Base-by-base conservation (phyloP, 2,888 invertebrate species). In the Sericinus montela region DNA sequence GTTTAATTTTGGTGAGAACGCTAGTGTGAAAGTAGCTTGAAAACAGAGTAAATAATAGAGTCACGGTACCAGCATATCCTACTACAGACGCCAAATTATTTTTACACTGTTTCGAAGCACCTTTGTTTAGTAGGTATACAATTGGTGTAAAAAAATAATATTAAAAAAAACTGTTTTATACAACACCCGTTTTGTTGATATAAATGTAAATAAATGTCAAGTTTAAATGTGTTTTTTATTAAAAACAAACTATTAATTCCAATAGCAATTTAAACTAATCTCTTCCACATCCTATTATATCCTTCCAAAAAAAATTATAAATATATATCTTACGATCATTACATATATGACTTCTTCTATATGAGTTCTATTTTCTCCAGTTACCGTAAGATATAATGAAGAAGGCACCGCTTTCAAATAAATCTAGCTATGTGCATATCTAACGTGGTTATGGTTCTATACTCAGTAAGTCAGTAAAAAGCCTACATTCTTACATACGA, bases 161-260 rank as follows among this genome's bases (percentile, higher is more conserved):
- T 64, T 65, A 69, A 83, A 80, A 78, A 73, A 84, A 83, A 2
- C 83, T 83, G 86, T 89, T 89, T 89, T 89, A 88, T 89, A 89
- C 89, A 88, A 88, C 88, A 88, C 85, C 87, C 84, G 84, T 88
- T 89, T 89, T 89, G 89, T 89, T 89, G 86, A 88, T 84, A 87
- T 89, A 79, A 82, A 89, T 89, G 89, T 89, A 89, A 89, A 89
- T 89, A 89, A 87, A 89, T 89, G 89, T 89, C 88, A 88, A 89
- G 89, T 89, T 74, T 76, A 84, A 73, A 66, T 59, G 59, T 55
- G 55, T 57, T 52, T 65, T 63, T 59, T 37, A 39, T 61, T 53
- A 52, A 55, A 29, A 11, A n/a, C 32, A 14, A n/a, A n/a, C n/a
- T n/a, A n/a, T n/a, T n/a, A n/a, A n/a, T n/a, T n/a, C n/a, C n/a